These are phyloP conservation scores for Xiphophorus couchianus DNA, from an alignment of 2,113 vertebrate genomes.

Conservation along the genomic window DNA sequence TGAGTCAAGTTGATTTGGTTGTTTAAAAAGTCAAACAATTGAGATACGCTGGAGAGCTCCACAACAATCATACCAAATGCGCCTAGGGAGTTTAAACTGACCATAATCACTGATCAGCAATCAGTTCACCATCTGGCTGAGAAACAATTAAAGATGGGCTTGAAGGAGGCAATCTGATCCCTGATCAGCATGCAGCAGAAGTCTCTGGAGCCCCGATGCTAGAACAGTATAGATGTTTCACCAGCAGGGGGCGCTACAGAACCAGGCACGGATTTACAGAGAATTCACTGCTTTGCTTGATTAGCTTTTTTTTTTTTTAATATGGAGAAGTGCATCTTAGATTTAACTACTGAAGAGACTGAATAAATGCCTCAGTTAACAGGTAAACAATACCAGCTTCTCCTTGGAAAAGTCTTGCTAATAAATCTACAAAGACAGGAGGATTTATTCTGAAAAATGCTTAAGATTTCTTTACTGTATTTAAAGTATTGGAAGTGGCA, in stretches of 20 bases:
- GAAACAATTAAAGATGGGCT: slow-evolving; percentile 55
- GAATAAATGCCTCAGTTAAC: not conserved
- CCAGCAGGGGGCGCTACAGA: slow-evolving; percentile 73
- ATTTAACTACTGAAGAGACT: slow-evolving; percentile 3
- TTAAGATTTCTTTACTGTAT: too few species aligned
- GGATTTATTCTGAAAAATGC: not conserved
- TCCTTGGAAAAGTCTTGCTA: not conserved
- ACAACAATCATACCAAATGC: slow-evolving; percentile 42
- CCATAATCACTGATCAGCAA: slow-evolving; percentile 62
- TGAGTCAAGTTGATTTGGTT: slow-evolving; percentile 64
- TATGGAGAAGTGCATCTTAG: slow-evolving; percentile 25
- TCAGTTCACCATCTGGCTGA: slow-evolving; percentile 58
- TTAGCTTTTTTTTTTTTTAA: slow-evolving; percentile 31
- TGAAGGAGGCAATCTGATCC: slow-evolving; percentile 58
- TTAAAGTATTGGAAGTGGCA: not conserved
- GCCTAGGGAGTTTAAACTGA: slow-evolving; percentile 50
- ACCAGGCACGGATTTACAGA: slow-evolving; percentile 20
- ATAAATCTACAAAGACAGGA: not conserved
- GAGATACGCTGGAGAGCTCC: slow-evolving; percentile 23
- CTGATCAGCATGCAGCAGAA: slow-evolving; percentile 50
- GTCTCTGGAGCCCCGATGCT: slow-evolving; percentile 16
- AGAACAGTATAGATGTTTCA: slow-evolving; percentile 20
- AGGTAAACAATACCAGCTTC: not conserved
- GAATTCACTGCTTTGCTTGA: not conserved
- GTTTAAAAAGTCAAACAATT: slow-evolving; percentile 55